Evolutionary conservation across 2,888 invertebrate species (phyloP).

Genomic region (Andrena minutula): DNA sequence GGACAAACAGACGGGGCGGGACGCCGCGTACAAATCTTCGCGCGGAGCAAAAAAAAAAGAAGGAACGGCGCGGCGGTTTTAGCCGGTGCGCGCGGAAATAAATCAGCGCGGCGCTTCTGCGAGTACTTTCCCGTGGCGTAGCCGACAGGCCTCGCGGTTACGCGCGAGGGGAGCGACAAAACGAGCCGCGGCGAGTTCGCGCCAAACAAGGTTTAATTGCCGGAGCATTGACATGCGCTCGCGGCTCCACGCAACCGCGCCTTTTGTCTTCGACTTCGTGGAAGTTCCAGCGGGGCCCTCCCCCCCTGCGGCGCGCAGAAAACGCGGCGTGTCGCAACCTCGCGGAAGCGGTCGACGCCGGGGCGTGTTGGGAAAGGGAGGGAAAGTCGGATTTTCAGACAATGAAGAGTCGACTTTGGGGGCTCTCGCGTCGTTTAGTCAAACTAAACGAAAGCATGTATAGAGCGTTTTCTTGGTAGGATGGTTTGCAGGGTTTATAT

Average conservation of each 20-base stretch:
- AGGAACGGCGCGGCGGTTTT: constrained; percentile 51
- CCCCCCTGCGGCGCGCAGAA: constrained; percentile 23
- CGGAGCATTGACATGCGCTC: constrained; percentile 77
- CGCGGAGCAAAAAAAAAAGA: constrained; percentile 50
- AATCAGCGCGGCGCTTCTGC: constrained; percentile 79
- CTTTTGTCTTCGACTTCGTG: constrained; percentile 75
- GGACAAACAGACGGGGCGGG: constrained; percentile 31
- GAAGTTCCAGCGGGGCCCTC: constrained; percentile 54
- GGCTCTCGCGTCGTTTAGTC: too few relatives aligned
- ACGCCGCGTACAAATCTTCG: constrained; percentile 46
- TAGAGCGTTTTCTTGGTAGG: background rate
- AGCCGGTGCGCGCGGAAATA: constrained; percentile 74
- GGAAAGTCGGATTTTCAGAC: constrained; percentile 19
- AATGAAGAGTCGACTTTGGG: too few relatives aligned
- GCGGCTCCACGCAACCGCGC: constrained; percentile 60
- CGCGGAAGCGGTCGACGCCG: constrained; percentile 44
- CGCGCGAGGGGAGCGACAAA: constrained; percentile 56
- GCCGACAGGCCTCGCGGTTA: constrained; percentile 49
- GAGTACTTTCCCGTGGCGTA: constrained; percentile 69
- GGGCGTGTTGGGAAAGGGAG: constrained; percentile 16
- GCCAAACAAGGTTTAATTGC: constrained; percentile 82
- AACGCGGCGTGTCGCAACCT: constrained; percentile 46
- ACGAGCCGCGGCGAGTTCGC: constrained; percentile 66
- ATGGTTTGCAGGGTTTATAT: background rate
- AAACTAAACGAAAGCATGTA: background rate